These are phyloP conservation scores for Protomyctophum bolini DNA, from an alignment of 2,113 vertebrate species.

Conservation along the genomic window DNA sequence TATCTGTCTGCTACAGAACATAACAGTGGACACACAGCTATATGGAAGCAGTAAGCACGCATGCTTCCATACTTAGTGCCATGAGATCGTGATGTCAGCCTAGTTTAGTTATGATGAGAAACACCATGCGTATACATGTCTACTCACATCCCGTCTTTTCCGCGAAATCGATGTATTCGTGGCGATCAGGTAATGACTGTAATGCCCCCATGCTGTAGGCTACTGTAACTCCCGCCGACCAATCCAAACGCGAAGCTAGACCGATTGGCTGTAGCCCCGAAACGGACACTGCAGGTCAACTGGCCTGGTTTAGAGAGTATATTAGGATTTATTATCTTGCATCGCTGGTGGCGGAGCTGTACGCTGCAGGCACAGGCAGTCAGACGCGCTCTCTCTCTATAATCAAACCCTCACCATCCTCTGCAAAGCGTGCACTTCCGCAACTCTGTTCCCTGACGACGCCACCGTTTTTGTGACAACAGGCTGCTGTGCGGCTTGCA, in stretches of 20 bases:
- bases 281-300: background rate
- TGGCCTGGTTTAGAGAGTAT: background rate
- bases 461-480: constrained; percentile 34
- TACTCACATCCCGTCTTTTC: constrained; percentile 93
- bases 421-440: constrained; percentile 59
- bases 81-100: no score
- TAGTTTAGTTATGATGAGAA: no score
- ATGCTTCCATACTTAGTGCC: no score
- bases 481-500: constrained; percentile 31
- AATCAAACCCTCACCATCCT: constrained; percentile 23
- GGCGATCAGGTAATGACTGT: constrained; percentile 80
- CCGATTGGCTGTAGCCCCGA: background rate
- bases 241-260: background rate
- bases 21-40: no score
- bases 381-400: background rate
- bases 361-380: no score
- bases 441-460: constrained; percentile 46
- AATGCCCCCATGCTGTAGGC: constrained; percentile 80
- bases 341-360: constrained; percentile 7
- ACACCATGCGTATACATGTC: background rate
- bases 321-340: constrained; percentile 12
- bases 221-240: background rate
- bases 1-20: background rate
- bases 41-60: no score
- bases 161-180: constrained; percentile 79